Conservation (phyloP, 1,140 invertebrate genomes). For the Atta cephalotes region DNA sequence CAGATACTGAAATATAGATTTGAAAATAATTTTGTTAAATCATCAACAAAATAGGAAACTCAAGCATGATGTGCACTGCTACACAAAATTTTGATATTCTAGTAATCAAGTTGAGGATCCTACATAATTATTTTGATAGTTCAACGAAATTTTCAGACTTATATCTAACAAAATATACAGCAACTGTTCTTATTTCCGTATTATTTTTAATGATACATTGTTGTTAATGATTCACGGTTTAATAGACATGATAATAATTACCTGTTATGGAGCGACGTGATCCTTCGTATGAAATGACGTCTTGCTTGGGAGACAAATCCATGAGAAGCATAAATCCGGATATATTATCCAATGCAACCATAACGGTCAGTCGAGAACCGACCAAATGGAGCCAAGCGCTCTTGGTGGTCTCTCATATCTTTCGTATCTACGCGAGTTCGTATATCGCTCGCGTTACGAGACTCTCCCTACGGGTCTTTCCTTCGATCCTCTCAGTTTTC, state of each 20-base stretch:
- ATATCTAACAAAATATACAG: too few relatives aligned
- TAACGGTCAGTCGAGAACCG: conserved; percentile 49
- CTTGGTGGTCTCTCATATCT: conserved; percentile 55
- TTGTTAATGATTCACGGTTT: neutral
- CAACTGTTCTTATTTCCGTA: too few relatives aligned
- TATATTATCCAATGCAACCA: conserved; percentile 57
- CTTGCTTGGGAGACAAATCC: conserved; percentile 25
- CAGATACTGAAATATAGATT: too few relatives aligned
- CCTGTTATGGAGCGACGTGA: conserved; percentile 10
- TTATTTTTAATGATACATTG: neutral
- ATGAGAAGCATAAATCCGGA: conserved; percentile 57
- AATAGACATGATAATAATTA: conserved; percentile 22
- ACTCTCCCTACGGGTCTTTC: conserved; percentile 21
- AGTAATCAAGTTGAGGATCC: too few relatives aligned
- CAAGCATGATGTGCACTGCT: too few relatives aligned
- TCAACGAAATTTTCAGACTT: too few relatives aligned
- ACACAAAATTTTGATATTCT: too few relatives aligned
- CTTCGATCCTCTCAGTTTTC: conserved; percentile 32
- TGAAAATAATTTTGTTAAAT: too few relatives aligned
- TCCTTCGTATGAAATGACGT: conserved; percentile 27
- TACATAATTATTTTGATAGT: too few relatives aligned
- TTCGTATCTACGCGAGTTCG: conserved; percentile 26
- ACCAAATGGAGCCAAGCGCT: conserved; percentile 54
- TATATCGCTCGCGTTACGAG: conserved; percentile 51
- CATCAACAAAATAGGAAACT: too few relatives aligned